Percentiles rank a stretch among this genome's conserved stretches.
phyloP scores from a whole-genome alignment of 2,113 vertebrate genomes.

The Galbula dea region DNA sequence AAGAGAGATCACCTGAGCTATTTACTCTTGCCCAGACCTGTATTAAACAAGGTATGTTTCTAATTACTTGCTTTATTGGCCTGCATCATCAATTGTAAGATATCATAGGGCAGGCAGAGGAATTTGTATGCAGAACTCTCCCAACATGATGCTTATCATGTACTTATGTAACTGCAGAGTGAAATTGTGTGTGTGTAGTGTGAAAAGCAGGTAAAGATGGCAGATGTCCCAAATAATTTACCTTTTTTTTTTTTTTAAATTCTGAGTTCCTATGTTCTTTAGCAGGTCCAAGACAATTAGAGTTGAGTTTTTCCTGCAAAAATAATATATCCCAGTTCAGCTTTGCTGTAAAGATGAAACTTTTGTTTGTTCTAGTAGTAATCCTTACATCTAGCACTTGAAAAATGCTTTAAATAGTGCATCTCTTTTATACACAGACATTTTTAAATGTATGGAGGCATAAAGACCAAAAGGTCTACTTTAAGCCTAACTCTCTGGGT shows the following conservation, averaged over 20 bases:
- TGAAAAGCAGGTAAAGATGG: not conserved
- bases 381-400: not conserved
- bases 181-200: not conserved
- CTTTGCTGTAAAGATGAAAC: not conserved
- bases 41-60: slow-evolving; percentile 81
- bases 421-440: not conserved
- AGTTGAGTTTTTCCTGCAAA: not conserved
- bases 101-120: not conserved
- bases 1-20: slow-evolving; percentile 87
- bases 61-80: not conserved
- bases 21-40: slow-evolving; percentile 74
- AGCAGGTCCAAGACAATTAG: not conserved
- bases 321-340: not conserved
- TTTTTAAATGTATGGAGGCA: not conserved
- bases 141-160: not conserved
- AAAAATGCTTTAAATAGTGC: not conserved
- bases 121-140: not conserved
- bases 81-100: not conserved
- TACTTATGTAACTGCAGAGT: not conserved
- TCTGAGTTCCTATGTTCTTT: not conserved
- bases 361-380: not conserved
- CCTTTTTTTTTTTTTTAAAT: not conserved
- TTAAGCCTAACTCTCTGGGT: not conserved
- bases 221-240: not conserved
- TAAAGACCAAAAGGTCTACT: not conserved